phyloP scores from a whole-genome alignment of 2,797 vertebrate species.

The Coccyzus lansbergi region DNA sequence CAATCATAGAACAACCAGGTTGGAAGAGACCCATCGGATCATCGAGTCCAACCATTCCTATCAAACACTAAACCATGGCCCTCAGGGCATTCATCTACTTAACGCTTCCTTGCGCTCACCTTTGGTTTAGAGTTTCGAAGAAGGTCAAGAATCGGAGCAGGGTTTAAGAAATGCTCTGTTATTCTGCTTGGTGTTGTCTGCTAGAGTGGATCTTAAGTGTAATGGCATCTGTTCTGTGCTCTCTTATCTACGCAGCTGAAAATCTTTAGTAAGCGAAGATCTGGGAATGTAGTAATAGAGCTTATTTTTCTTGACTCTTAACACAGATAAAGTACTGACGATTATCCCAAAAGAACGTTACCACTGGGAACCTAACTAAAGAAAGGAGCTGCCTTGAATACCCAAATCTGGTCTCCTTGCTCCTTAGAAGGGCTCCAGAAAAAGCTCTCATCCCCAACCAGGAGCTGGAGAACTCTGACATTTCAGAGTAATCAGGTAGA shows the following conservation, averaged over 20 bases:
- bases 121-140: not conserved
- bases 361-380: not conserved
- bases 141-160: not conserved
- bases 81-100: not conserved
- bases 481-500: constrained; percentile 7
- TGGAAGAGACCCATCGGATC: too few species aligned
- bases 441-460: not conserved
- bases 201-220: not conserved
- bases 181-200: not conserved
- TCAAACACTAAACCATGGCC: too few species aligned
- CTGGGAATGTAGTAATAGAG: not conserved
- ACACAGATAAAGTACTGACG: not conserved
- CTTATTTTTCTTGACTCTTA: not conserved
- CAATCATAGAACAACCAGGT: too few species aligned
- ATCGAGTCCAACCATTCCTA: too few species aligned
- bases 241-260: not conserved
- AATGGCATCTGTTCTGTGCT: not conserved
- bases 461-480: constrained; percentile 1
- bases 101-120: not conserved
- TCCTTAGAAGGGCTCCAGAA: not conserved
- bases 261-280: not conserved
- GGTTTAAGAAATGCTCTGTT: not conserved
- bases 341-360: not conserved
- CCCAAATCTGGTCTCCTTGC: not conserved
- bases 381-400: not conserved